Percentiles rank a stretch among this genome's conserved stretches.
These are phyloP conservation scores for Leptosomus discolor DNA, from an alignment of 2,113 vertebrate genomes.

Conservation along the genomic window DNA sequence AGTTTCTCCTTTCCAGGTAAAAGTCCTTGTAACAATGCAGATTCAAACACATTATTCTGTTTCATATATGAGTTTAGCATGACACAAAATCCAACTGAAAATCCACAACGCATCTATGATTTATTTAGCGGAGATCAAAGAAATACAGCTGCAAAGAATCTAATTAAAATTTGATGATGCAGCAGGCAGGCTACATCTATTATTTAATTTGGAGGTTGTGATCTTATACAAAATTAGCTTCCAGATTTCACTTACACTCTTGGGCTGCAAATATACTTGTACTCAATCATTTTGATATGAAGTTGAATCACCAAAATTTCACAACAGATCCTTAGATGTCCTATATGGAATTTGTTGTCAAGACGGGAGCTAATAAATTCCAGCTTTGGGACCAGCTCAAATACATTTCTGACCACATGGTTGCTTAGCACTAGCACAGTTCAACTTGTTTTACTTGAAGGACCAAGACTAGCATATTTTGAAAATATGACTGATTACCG, in stretches of 20 bases:
- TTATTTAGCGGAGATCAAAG: conserved; percentile 69
- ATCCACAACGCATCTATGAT: conserved; percentile 36
- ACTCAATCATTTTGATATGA: background rate
- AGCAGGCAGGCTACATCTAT: conserved; percentile 54
- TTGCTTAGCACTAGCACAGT: background rate
- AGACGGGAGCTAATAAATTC: background rate
- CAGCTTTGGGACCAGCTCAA: background rate
- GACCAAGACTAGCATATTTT: background rate
- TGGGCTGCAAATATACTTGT: background rate
- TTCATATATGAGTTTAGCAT: conserved; percentile 51
- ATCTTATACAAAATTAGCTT: conserved; percentile 58
- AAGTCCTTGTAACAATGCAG: conserved; percentile 4
- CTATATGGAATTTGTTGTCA: background rate
- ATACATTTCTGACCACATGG: background rate
- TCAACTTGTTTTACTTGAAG: background rate
- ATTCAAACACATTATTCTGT: background rate
- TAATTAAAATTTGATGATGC: conserved; percentile 70
- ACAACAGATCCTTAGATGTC: background rate
- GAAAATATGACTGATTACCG: background rate
- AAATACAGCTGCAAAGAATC: conserved; percentile 51
- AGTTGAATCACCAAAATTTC: background rate
- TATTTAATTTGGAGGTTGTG: conserved; percentile 68
- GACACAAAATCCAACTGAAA: conserved; percentile 27
- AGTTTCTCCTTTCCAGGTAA: background rate
- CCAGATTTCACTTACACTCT: conserved; percentile 22